Evolutionary conservation across 2,888 invertebrate genomes (phyloP), one percentile per base, ranked within the genome.

Genomic region (Rotaria magnacalcarata): DNA sequence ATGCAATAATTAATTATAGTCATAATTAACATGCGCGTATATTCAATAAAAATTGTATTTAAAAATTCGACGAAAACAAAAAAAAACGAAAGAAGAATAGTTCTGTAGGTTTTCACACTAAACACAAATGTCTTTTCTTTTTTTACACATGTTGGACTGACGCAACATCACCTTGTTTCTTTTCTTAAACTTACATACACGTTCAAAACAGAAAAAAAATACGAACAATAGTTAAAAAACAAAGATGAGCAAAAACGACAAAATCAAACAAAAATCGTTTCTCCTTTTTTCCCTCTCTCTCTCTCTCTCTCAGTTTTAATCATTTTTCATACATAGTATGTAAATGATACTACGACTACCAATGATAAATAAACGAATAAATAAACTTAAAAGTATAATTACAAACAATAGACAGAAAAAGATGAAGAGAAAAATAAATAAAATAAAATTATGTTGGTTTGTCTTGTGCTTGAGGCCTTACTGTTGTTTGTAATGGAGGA

Each of bases 11-110:
- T 8, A 34, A 67, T 19, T 3, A 7, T 16, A 14, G 6, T 19
- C 19, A 16, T 3, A 8, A 6, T 67, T 34, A 67, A 67, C 34
- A 34, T 67, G 67, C 34, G 34, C 4, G 6, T 11, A 34, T 41
- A 41, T 67, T 67, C 67, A 67, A 34, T 67, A 67, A 67, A 67
- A 67, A 67, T 67, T 67, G 67, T 67, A 67, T 67, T 67, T 67
- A 67, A 67, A 67, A 67, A 67, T 67, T 67, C 16, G 67, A 67
- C 34, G 67, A 34, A 54, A 67, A 67, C 67, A 27, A 67, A 67
- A 67, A 67, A 67, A 34, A 34, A 34, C 34, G 34, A 34, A 60
- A 27, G 27, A n/a, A 67, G 67, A 67, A 67, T 67, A 67, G 34
- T 67, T 67, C 67, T 67, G 34, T 19, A 34, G 34, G 34, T 67